Percentiles rank a stretch among this genome's conserved stretches.
Evolutionary conservation across 2,888 invertebrate genomes (phyloP).

Genomic region (Acrocyrtus sp.): DNA sequence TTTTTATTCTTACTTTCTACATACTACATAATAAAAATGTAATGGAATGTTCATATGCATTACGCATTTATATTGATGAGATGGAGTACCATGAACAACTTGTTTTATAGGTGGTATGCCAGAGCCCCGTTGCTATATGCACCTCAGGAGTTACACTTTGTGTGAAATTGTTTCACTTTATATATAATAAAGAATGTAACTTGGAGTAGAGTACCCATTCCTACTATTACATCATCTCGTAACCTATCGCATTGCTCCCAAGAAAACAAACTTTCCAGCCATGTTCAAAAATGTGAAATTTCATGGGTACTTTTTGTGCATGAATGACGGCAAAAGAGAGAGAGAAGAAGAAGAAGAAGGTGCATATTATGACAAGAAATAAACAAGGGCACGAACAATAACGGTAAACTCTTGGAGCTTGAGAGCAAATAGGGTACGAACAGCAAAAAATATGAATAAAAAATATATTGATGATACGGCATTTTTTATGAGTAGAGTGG

Average conservation of each 20-base stretch:
- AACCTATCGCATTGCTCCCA: background rate
- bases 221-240: background rate
- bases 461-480: no score
- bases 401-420: no score
- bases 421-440: no score
- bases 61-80: conserved; percentile 21
- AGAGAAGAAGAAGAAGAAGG: no score
- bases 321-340: no score
- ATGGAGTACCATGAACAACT: background rate
- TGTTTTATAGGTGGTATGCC: background rate
- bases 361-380: no score
- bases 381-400: no score
- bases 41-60: conserved; percentile 27
- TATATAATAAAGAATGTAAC: background rate
- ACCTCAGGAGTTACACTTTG: background rate
- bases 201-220: background rate
- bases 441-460: no score
- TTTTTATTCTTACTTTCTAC: no score
- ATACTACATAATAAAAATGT: conserved; percentile 17
- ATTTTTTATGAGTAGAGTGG: no score
- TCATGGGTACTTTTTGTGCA: no score
- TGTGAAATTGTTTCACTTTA: background rate
- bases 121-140: background rate
- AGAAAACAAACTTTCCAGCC: background rate
- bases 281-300: no score